Evolutionary conservation across 2,797 vertebrate genomes (phyloP).

Genomic region (Odontamblyopus rebecca): DNA sequence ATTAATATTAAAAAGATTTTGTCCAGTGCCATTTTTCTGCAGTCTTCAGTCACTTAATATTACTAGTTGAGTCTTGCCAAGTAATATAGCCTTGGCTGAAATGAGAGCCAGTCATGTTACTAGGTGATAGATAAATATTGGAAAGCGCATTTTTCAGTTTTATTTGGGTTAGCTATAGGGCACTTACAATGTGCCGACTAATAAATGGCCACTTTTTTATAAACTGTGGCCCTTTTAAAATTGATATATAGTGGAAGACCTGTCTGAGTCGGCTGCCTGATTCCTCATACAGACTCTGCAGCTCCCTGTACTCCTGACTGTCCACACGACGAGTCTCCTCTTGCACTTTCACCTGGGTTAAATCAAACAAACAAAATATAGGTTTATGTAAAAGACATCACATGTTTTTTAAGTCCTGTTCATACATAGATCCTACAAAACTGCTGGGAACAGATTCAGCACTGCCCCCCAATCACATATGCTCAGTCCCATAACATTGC

Average conservation of each 20-base stretch:
- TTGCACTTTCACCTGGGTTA: conserved; percentile 78
- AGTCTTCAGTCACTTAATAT: not conserved
- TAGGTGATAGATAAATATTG: conserved; percentile 24
- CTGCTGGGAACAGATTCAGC: too few relatives aligned
- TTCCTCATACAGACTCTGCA: conserved; percentile 80
- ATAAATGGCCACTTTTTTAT: conserved; percentile 12
- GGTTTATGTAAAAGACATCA: too few relatives aligned
- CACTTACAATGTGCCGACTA: conserved; percentile 32
- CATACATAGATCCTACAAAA: not conserved
- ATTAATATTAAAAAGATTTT: not conserved
- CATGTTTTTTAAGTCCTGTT: too few relatives aligned
- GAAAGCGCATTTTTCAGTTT: conserved; percentile 13
- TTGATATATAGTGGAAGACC: conserved; percentile 62
- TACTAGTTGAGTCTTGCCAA: conserved; percentile 15
- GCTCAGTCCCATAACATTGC: not conserved
- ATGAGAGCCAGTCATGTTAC: conserved; percentile 25
- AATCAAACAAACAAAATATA: not conserved
- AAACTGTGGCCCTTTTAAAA: conserved; percentile 4
- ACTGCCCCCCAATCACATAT: too few relatives aligned
- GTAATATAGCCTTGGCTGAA: conserved; percentile 15
- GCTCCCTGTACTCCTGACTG: conserved; percentile 82
- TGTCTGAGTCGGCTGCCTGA: conserved; percentile 69
- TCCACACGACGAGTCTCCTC: conserved; percentile 83
- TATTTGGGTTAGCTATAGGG: conserved; percentile 23
- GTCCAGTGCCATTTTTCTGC: too few relatives aligned